These are phyloP conservation scores for Sycophaga agraensis DNA, from an alignment of 1,140 invertebrate genomes.

Conservation along the genomic window DNA sequence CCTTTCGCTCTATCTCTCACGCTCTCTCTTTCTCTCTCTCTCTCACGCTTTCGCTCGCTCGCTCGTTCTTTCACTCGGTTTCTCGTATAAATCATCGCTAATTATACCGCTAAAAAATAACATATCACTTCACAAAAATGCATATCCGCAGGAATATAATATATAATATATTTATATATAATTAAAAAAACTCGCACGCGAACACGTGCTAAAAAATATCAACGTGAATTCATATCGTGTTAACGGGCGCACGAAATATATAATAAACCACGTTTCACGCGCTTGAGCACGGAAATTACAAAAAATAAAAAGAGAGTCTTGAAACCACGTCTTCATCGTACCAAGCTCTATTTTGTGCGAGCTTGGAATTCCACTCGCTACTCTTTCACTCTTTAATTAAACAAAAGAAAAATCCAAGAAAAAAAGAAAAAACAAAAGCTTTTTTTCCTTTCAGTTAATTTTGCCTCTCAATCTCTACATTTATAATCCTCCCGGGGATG, in stretches of 20 bases:
- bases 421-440: slow-evolving; percentile 4
- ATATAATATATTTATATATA: slow-evolving; percentile 71
- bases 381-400: background rate
- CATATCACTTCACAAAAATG: slow-evolving; percentile 72
- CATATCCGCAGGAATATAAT: slow-evolving; percentile 78
- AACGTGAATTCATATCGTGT: slow-evolving; percentile 29
- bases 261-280: slow-evolving; percentile 22
- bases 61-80: too few relatives aligned
- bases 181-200: slow-evolving; percentile 27
- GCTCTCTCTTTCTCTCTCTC: slow-evolving; percentile 40
- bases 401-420: slow-evolving; percentile 2
- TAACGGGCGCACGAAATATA: slow-evolving; percentile 25
- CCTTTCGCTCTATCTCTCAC: slow-evolving; percentile 47
- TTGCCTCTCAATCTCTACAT: slow-evolving; percentile 4
- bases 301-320: slow-evolving; percentile 24
- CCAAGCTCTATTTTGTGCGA: slow-evolving; percentile 9
- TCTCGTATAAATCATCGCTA: slow-evolving; percentile 58
- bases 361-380: background rate
- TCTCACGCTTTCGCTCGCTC: slow-evolving; percentile 45
- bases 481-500: slow-evolving; percentile 3
- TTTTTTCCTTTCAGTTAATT: background rate
- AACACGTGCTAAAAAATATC: slow-evolving; percentile 29
- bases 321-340: slow-evolving; percentile 8
- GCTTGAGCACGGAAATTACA: slow-evolving; percentile 17
- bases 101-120: slow-evolving; percentile 68